Evolutionary conservation across 2,888 invertebrate genomes (phyloP).

Genomic region (Nomada ferruginata): DNA sequence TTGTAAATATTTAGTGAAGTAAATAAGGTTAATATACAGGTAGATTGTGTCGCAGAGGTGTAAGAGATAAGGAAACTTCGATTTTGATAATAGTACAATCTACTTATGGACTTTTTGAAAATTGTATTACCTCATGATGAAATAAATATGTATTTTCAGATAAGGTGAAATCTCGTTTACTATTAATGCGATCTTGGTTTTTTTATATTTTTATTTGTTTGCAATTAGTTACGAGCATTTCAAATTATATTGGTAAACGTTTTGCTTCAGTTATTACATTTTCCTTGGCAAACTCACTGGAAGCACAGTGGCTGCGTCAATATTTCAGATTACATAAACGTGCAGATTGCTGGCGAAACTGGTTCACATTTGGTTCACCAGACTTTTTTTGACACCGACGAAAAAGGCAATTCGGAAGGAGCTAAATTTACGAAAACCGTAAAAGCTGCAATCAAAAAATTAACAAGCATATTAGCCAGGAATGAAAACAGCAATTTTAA

Average conservation of each 20-base stretch:
- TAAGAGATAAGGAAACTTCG: background rate
- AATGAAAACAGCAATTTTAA: no score
- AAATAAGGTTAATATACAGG: background rate
- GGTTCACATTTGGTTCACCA: conserved; percentile 51
- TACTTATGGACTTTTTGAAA: no score
- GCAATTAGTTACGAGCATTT: no score
- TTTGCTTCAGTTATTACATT: background rate
- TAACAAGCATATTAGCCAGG: no score
- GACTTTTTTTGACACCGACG: background rate
- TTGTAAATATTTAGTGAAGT: background rate
- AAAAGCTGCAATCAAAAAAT: no score
- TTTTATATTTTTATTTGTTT: no score
- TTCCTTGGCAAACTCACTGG: background rate
- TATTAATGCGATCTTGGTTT: no score
- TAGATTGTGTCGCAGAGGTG: background rate
- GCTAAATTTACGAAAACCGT: conserved; percentile 24
- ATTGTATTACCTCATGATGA: no score
- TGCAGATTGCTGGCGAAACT: conserved; percentile 53
- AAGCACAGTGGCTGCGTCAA: background rate
- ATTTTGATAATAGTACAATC: no score
- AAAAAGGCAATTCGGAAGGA: background rate
- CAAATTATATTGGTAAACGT: no score
- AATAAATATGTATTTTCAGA: no score
- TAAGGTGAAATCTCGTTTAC: no score
- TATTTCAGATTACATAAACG: conserved; percentile 53